Evolutionary conservation across 2,797 vertebrate species (phyloP).

Genomic region (Scleropages formosus): DNA sequence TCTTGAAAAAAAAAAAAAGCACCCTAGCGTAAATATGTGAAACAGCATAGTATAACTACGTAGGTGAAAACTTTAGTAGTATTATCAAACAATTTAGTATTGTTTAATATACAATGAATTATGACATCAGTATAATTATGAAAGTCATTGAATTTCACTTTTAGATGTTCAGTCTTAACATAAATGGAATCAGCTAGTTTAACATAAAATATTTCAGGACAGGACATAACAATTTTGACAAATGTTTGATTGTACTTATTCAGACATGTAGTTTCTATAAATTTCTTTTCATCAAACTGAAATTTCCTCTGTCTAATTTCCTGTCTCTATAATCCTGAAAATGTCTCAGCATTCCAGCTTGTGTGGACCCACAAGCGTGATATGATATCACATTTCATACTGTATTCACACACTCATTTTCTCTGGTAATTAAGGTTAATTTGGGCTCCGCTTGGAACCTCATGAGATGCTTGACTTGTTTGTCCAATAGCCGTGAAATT

Average conservation of each 20-base stretch:
- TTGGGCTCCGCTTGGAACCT: constrained; percentile 10
- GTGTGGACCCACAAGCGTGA: background rate
- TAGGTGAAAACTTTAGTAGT: no score
- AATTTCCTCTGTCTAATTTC: background rate
- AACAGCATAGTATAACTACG: no score
- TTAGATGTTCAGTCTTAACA: constrained; percentile 16
- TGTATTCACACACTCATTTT: background rate
- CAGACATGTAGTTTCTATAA: background rate
- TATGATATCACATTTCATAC: constrained; percentile 21
- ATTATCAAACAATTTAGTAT: no score
- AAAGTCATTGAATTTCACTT: constrained; percentile 14
- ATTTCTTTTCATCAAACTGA: background rate
- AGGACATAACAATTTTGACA: background rate
- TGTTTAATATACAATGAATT: background rate
- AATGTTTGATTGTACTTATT: constrained; percentile 1
- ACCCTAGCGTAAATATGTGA: no score
- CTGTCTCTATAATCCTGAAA: constrained; percentile 2
- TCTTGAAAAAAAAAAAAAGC: no score
- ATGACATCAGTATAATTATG: background rate
- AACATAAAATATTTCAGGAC: no score
- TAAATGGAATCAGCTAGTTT: background rate
- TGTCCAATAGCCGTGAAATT: constrained; percentile 18
- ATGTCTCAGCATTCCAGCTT: background rate
- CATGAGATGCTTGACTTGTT: constrained; percentile 1
- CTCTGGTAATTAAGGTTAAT: constrained; percentile 32